Evolutionary conservation across 1,140 invertebrate species (phyloP), one percentile per base, ranked within the genome.

Genomic region (Atta colombica): DNA sequence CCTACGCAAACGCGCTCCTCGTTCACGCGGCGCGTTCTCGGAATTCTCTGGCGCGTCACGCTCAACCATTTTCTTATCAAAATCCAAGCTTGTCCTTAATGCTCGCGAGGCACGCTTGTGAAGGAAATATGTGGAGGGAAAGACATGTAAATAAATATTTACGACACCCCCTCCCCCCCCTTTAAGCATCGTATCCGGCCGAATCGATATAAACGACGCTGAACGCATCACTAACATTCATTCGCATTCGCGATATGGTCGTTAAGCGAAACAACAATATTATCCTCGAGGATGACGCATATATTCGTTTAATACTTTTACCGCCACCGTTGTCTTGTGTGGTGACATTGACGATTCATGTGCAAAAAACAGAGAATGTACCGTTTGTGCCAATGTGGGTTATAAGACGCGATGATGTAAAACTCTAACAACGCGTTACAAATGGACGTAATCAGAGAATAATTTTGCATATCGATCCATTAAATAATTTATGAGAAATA

Each of bases 61-160:
- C 45, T 63, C 25, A 10, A 51, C 45, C 12, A 8, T 53, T 18
- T 51, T 51, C 80, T 75, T 84, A 84, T 84, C 69, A 49, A 84
- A 84, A 61, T 75, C 28, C 35, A 25, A 6, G 49, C 66, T 55
- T n/a, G 55, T 58, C 49, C 21, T 21, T 74, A 74, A 75, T 49
- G n/a, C 18, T 45, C 39, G 18, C 2, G 45, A 14, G 55, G 7
- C 53, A 81, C 49, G 77, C 45, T 80, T 18, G 18, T 49, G 25
- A 8, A 21, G 12, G 14, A 7, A 8, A 35, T 18, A 14, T 3
- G 21, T 5, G 3, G 21, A 16, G 3, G 16, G 2, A 10, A 58
- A 55, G 55, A n/a, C 55, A 14, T 25, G 55, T 63, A 84, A 75
- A 74, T 82, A 82, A 82, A 84, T 84, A 61, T 75, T 84, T 49